These are phyloP conservation scores for Salvelinus alpinus DNA, from an alignment of 2,113 vertebrate genomes.

Conservation along the genomic window DNA sequence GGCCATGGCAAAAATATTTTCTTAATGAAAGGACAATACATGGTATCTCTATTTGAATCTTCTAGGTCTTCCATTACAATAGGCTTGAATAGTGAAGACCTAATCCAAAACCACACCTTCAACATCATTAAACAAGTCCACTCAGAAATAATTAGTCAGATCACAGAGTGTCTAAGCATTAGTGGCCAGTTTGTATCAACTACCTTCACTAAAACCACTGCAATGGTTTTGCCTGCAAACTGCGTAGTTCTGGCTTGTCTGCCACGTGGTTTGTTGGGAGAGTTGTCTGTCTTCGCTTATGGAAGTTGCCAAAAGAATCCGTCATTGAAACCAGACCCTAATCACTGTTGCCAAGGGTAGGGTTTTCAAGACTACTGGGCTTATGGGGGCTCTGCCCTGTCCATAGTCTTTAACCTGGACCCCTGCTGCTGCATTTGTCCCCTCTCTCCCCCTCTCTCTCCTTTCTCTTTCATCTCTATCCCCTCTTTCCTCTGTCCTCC, in stretches of 20 bases:
- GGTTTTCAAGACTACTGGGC: slow-evolving; percentile 1
- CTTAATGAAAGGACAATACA: neutral
- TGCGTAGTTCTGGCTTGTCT: too few species aligned
- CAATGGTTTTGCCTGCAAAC: too few species aligned
- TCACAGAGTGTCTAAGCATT: too few species aligned
- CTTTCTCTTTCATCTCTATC: neutral
- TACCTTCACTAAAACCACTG: too few species aligned
- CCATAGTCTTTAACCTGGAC: slow-evolving; percentile 1
- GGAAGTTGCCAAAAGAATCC: too few species aligned
- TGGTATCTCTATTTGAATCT: neutral
- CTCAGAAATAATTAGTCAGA: slow-evolving; percentile 22
- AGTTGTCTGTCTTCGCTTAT: too few species aligned
- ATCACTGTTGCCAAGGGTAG: too few species aligned
- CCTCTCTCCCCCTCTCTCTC: neutral
- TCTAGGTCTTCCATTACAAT: neutral
- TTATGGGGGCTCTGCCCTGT: neutral
- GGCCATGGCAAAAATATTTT: too few species aligned
- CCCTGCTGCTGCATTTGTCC: neutral
- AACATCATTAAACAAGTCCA: neutral
- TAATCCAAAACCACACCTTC: neutral
- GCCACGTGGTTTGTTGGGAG: too few species aligned
- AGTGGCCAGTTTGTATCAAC: too few species aligned
- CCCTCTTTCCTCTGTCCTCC: neutral
- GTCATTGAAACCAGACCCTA: too few species aligned
- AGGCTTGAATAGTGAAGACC: slow-evolving; percentile 1